Evolutionary conservation across 1,140 invertebrate genomes (phyloP).

Genomic region (Catajapyx aquilonaris): DNA sequence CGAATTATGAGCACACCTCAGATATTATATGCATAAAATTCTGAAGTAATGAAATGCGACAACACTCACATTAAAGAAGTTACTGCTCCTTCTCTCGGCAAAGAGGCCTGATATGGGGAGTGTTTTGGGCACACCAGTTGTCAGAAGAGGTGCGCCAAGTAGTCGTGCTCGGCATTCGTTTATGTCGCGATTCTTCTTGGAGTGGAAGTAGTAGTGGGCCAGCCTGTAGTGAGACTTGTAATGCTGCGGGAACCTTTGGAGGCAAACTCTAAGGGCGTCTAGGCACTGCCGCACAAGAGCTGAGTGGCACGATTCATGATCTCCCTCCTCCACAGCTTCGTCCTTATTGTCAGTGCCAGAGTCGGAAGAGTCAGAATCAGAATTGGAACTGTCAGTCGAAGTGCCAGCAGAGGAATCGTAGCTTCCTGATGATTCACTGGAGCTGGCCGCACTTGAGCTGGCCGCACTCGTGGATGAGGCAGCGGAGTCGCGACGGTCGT

Average conservation of each 20-base stretch:
- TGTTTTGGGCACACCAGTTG: neutral
- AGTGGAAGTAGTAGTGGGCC: slow-evolving; percentile 61
- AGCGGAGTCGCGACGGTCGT: too few species aligned
- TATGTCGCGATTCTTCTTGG: slow-evolving; percentile 39
- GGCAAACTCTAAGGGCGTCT: slow-evolving; percentile 58
- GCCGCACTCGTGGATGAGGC: too few species aligned
- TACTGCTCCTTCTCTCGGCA: slow-evolving; percentile 54
- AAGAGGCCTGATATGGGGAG: slow-evolving; percentile 44
- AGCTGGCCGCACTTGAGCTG: too few species aligned
- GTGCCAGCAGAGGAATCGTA: neutral
- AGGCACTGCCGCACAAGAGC: slow-evolving; percentile 36
- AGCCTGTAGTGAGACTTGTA: slow-evolving; percentile 81
- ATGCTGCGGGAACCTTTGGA: slow-evolving; percentile 66
- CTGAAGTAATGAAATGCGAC: slow-evolving; percentile 2
- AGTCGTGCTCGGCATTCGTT: slow-evolving; percentile 46
- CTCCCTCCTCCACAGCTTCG: slow-evolving; percentile 19
- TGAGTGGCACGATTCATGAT: slow-evolving; percentile 6
- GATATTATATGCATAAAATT: too few species aligned
- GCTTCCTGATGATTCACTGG: neutral
- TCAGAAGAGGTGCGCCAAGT: slow-evolving; percentile 25
- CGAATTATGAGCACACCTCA: too few species aligned
- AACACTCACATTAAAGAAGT: slow-evolving; percentile 67
- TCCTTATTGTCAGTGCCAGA: slow-evolving; percentile 21
- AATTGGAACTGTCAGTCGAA: neutral
- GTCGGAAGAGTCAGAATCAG: slow-evolving; percentile 8